A percentile compares a stretch with the other conserved stretches of the same genome.
phyloP scores from a whole-genome alignment of 2,113 vertebrate genomes.

The Mellivora capensis region DNA sequence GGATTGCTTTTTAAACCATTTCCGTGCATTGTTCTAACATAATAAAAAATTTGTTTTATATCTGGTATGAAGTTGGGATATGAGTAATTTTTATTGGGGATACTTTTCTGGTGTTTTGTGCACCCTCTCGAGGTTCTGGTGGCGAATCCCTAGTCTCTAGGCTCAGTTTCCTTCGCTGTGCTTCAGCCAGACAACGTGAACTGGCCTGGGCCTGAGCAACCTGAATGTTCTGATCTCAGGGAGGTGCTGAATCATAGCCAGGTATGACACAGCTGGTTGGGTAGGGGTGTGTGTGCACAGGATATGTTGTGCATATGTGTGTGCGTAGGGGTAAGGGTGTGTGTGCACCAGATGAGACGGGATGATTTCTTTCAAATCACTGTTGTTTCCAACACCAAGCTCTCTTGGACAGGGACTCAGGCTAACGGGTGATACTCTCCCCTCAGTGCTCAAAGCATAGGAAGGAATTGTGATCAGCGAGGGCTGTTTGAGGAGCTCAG shows the following conservation, averaged over 20 bases:
- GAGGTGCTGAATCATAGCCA: too few relatives aligned
- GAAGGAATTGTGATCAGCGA: not conserved
- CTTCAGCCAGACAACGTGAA: not conserved
- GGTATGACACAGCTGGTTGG: not conserved
- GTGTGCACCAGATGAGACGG: accelerated
- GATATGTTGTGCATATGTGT: too few relatives aligned
- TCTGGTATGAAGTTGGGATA: not conserved
- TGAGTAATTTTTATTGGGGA: not conserved
- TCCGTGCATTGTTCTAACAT: not conserved
- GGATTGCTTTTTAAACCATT: not conserved
- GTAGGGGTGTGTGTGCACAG: not conserved
- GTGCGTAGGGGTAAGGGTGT: not conserved
- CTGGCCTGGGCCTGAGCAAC: not conserved
- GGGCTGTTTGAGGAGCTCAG: not conserved
- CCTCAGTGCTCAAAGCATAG: not conserved
- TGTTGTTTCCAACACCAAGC: not conserved
- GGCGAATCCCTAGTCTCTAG: not conserved
- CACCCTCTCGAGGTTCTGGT: too few relatives aligned
- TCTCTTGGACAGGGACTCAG: not conserved
- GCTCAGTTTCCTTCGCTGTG: not conserved
- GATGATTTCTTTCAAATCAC: not conserved
- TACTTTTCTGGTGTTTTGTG: not conserved
- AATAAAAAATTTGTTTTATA: not conserved
- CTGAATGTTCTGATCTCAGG: not conserved
- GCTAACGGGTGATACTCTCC: not conserved